Evolutionary conservation across 2,797 vertebrate genomes (phyloP).

Genomic region (Todus mexicanus): DNA sequence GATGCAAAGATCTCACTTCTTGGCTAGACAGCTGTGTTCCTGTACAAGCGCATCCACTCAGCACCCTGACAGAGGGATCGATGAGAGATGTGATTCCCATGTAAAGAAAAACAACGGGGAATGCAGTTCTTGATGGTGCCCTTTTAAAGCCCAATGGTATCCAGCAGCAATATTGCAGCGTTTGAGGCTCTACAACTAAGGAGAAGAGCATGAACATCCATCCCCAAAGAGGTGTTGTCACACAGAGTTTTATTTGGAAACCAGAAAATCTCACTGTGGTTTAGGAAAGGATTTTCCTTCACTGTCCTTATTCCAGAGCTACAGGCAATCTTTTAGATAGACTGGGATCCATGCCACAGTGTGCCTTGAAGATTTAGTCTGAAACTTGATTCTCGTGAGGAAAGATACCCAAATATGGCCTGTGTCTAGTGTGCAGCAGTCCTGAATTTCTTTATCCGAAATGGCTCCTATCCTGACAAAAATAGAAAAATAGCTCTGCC

Average conservation of each 20-base stretch:
- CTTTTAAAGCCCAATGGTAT: neutral
- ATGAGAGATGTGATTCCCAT: neutral
- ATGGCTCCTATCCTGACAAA: neutral
- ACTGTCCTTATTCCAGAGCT: neutral
- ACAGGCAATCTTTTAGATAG: neutral
- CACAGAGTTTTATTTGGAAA: neutral
- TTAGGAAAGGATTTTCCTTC: neutral
- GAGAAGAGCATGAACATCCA: neutral
- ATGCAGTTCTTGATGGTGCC: neutral
- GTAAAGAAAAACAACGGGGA: neutral
- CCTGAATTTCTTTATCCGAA: neutral
- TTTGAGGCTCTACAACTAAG: neutral
- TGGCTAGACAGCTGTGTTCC: neutral
- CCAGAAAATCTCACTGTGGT: neutral
- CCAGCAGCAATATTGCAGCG: neutral
- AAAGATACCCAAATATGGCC: constrained; percentile 48
- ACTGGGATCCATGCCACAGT: neutral
- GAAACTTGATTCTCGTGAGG: neutral
- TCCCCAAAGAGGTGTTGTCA: neutral
- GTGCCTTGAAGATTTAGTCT: neutral
- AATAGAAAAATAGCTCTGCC: neutral
- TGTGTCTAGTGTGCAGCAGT: neutral
- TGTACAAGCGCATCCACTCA: neutral
- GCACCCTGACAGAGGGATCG: neutral
- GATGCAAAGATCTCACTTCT: neutral